Conservation (phyloP, 2,888 invertebrate genomes). For the Amphipoea oculea region DNA sequence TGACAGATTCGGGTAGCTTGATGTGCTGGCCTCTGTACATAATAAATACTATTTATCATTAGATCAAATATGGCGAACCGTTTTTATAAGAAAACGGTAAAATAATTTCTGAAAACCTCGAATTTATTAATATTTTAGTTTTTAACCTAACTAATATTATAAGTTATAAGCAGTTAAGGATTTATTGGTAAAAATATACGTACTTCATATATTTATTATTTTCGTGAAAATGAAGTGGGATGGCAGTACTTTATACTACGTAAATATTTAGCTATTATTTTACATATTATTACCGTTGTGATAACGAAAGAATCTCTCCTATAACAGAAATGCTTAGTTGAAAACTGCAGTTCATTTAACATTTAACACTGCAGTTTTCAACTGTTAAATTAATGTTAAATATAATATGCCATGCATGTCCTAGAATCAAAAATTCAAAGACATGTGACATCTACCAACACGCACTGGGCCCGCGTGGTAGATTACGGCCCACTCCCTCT, state of each 20-base stretch:
- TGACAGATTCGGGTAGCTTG: too few relatives aligned
- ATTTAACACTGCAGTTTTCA: too few relatives aligned
- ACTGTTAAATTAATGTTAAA: neutral
- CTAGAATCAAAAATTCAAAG: too few relatives aligned
- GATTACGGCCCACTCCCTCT: too few relatives aligned
- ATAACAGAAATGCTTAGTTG: neutral
- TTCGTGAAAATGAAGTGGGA: neutral
- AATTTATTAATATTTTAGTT: neutral
- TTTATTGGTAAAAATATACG: neutral
- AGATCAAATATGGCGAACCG: constrained; percentile 3
- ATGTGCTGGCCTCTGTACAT: too few relatives aligned
- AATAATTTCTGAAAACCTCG: too few relatives aligned
- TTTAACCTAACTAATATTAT: neutral
- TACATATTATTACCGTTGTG: neutral
- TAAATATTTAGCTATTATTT: neutral
- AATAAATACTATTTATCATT: neutral
- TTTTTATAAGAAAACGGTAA: neutral
- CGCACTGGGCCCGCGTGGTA: too few relatives aligned
- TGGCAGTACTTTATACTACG: neutral
- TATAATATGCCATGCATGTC: too few relatives aligned
- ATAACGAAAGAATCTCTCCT: neutral
- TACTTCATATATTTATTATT: neutral
- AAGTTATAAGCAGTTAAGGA: too few relatives aligned
- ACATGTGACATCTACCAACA: too few relatives aligned
- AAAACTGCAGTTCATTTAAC: neutral